Evolutionary conservation across 2,888 invertebrate species (phyloP), one percentile per base, ranked within the genome.

Genomic region (Nomada fucata): DNA sequence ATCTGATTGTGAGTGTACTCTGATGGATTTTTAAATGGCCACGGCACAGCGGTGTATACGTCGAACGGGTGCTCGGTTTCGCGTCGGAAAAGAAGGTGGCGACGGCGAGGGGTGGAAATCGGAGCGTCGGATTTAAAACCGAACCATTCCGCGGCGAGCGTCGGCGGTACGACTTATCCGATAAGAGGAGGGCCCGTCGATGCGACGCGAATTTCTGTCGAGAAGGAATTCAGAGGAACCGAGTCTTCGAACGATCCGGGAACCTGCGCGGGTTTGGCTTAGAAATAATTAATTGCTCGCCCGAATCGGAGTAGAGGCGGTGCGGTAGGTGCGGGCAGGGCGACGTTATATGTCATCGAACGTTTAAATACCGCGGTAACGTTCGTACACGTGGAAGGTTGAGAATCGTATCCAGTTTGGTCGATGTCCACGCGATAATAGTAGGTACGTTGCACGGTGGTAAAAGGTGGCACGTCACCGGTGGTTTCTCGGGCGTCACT

Each of bases 401-500:
- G 29, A 53, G 23, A 44, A 20, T 13, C 47, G 18, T n/a, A 5
- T 10, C 44, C 47, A 29, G 29, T 74, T 77, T 60, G 20, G 13
- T 23, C 29, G 65, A 61, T 55, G 29, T 65, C 13, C 23, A 23
- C 23, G n/a, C n/a, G n/a, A 26, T 5, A n/a, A n/a, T 20, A 15
- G 23, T 23, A 26, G 13, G n/a, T 53, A 18, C 23, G 13, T 0
- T 55, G 9, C 20, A 20, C 10, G 36, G 10, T 20, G 52, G 53
- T 23, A 26, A 29, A 61, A 23, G 67, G 70, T 76, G 73, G 18
- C 76, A 64, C 67, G 72, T 82, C 76, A 74, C 68, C 57, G 68
- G 55, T 29, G n/a, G n/a, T 60, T 65, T 65, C 72, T 60, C 73
- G 72, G 57, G 57, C 79, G 72, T 79, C 80, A 76, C 36, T n/a